Conservation (phyloP, 2,888 invertebrate genomes). For the Parapristionchus giblindavisi region DNA sequence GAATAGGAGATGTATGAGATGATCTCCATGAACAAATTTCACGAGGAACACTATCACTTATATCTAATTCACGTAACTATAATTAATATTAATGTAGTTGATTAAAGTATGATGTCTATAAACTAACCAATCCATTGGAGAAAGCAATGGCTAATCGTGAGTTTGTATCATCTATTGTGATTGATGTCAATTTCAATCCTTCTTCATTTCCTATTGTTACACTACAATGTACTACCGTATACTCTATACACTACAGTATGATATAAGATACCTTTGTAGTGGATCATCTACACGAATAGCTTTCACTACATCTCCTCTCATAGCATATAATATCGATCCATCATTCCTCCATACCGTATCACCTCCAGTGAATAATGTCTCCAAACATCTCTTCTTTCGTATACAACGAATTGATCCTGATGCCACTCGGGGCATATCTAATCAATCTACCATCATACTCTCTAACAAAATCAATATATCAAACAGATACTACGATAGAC, state of each 20-base stretch:
- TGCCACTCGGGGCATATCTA: constrained; percentile 26
- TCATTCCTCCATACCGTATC: constrained; percentile 57
- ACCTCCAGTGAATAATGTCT: constrained; percentile 54
- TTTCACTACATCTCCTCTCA: constrained; percentile 63
- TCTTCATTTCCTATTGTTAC: constrained; percentile 23
- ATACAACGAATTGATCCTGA: constrained; percentile 31
- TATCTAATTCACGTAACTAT: constrained; percentile 32
- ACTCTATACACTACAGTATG: not conserved
- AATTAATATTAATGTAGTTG: too few relatives aligned
- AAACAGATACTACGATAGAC: too few relatives aligned
- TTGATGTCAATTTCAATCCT: constrained; percentile 28
- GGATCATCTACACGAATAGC: constrained; percentile 55
- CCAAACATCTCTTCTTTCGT: constrained; percentile 9
- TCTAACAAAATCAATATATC: too few relatives aligned
- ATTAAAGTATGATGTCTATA: too few relatives aligned
- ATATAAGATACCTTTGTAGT: constrained; percentile 27
- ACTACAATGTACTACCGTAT: not conserved
- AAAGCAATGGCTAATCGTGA: constrained; percentile 26
- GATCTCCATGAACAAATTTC: constrained; percentile 30
- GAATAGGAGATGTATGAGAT: constrained; percentile 19
- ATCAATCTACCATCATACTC: too few relatives aligned
- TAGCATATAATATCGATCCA: constrained; percentile 58
- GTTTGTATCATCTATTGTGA: constrained; percentile 23
- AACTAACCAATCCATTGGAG: constrained; percentile 33
- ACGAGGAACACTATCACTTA: not conserved